phyloP scores from a whole-genome alignment of 2,888 invertebrate genomes.

The Aphodius sticticus region DNA sequence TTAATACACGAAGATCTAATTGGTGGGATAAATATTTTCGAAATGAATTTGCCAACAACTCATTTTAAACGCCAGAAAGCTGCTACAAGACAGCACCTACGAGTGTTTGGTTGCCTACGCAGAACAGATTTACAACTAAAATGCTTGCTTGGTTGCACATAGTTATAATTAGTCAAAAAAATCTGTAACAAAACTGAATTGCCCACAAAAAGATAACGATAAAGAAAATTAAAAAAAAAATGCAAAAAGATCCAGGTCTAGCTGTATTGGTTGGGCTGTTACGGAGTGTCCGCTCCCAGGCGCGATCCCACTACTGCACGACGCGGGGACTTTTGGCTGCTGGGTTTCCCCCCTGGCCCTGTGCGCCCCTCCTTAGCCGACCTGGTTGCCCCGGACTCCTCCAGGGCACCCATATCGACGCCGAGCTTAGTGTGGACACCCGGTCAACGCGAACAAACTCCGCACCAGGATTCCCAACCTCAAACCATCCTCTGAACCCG shows the following conservation, averaged over 20 bases:
- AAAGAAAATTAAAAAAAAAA: constrained; percentile 62
- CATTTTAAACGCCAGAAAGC: not conserved
- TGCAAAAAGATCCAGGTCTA: constrained; percentile 75
- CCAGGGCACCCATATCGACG: constrained; percentile 93
- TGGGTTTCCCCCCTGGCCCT: constrained; percentile 99
- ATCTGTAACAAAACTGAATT: not conserved
- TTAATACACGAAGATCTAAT: too few relatives aligned
- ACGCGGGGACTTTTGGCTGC: constrained; percentile 99
- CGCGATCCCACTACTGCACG: constrained; percentile 98
- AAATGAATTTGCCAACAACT: not conserved
- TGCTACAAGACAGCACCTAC: not conserved
- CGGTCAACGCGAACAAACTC: constrained; percentile 81
- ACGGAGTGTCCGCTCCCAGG: constrained; percentile 92
- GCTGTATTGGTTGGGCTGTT: constrained; percentile 85
- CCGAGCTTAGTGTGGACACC: constrained; percentile 96
- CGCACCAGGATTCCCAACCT: constrained; percentile 81
- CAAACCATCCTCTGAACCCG: constrained; percentile 90
- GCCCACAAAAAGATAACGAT: not conserved
- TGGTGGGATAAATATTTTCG: not conserved
- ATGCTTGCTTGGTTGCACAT: not conserved
- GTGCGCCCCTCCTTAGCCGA: constrained; percentile 96
- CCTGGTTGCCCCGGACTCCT: constrained; percentile 86
- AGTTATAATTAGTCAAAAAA: not conserved
- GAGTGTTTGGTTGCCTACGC: not conserved
- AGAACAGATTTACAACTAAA: not conserved